These are phyloP conservation scores for Lipophrys pholis DNA, from an alignment of 2,113 vertebrate species.

Conservation along the genomic window DNA sequence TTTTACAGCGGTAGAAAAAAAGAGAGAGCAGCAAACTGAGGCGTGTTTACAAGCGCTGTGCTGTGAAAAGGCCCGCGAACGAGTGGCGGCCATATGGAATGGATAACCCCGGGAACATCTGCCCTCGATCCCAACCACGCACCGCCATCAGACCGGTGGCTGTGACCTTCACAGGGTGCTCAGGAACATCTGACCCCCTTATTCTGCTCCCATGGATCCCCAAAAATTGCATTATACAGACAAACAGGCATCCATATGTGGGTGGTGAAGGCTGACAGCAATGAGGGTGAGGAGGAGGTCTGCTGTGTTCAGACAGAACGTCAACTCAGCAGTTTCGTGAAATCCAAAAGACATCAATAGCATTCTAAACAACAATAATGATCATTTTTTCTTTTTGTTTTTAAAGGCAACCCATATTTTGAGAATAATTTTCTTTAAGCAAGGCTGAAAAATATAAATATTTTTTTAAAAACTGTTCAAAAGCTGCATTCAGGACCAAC, in stretches of 20 bases:
- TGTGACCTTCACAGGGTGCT: constrained; percentile 65
- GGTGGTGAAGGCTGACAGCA: background rate
- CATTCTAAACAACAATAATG: too few relatives aligned
- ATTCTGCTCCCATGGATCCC: constrained; percentile 15
- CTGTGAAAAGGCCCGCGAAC: constrained; percentile 74
- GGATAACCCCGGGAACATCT: constrained; percentile 78
- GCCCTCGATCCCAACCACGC: constrained; percentile 60
- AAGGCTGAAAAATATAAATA: too few relatives aligned
- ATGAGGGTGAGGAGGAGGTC: too few relatives aligned
- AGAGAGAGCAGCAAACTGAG: constrained; percentile 52
- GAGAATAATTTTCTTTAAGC: too few relatives aligned
- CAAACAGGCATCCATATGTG: background rate
- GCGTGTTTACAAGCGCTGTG: constrained; percentile 74
- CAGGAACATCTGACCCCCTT: constrained; percentile 65
- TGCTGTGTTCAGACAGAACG: too few relatives aligned
- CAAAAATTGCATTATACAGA: background rate
- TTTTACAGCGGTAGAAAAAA: constrained; percentile 64
- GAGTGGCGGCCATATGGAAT: constrained; percentile 76
- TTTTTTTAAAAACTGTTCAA: too few relatives aligned
- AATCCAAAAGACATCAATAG: too few relatives aligned
- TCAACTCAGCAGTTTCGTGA: too few relatives aligned
- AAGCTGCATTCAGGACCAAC: too few relatives aligned
- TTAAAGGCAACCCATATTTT: too few relatives aligned
- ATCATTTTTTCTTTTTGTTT: too few relatives aligned
- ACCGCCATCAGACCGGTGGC: constrained; percentile 14